Base-by-base conservation (phyloP, 2,888 invertebrate genomes). In the Lysandra coridon region DNA sequence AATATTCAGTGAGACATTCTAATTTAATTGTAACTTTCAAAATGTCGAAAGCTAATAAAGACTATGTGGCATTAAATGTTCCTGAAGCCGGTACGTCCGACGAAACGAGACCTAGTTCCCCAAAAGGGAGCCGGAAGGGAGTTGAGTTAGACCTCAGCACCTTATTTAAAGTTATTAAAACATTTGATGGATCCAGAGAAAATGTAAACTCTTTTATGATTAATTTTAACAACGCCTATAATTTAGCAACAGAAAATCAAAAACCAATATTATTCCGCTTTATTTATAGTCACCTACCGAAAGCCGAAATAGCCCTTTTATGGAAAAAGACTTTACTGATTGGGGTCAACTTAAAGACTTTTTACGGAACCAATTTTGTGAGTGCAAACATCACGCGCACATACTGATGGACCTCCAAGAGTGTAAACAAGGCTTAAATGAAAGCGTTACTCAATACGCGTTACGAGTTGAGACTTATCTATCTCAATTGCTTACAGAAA, bases 381-480 rank as follows among this genome's bases (percentile, higher is more conserved):
- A 80, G 74, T 77, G 64, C n/a, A 82, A 82, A 40, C 81, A 80
- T 23, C 78, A 80, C 17, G 69, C 80, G 1, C 81, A 82, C 17
- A 49, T 82, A 14, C 60, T 80, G 12, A 73, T 76, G 17, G 77
- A 82, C n/a, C 30, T 73, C 7, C 80, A 80, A 49, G 79, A 80
- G 33, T 73, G 23, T 23, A 23, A 23, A 23, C 23, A 23, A 73
- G 2, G 3, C 5, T 6, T 57, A 0, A 79, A 74, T 4, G 85
- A 86, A 78, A 79, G 73, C 0, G 84, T 85, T 0, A 83, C 79
- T 53, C 83, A 84, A 40, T 86, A 78, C 79, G 33, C 85, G 0
- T 57, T 85, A 1, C 53, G 82, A 6, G 44, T 85, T 0, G 85
- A 86, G 78, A 84, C 85, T 0, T 83, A 78, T 12, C 69, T 85